Evolutionary conservation across 2,888 invertebrate species (phyloP).

Genomic region (Caenorhabditis afra): DNA sequence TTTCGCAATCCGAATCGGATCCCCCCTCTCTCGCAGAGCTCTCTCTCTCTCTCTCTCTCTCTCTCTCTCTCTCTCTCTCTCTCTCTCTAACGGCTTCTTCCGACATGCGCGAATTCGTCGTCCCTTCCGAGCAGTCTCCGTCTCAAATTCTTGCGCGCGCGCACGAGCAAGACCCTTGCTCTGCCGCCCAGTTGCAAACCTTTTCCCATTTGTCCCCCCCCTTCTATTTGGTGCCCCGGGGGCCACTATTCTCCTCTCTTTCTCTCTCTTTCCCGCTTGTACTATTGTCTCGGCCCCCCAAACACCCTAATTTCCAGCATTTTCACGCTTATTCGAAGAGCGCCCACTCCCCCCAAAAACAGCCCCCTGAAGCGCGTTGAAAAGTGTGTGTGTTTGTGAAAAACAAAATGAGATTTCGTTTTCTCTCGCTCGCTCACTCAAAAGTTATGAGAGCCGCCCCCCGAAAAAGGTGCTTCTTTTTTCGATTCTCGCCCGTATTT

Average conservation of each 20-base stretch:
- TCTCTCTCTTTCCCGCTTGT: slow-evolving; percentile 31
- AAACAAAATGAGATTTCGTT: slow-evolving; percentile 46
- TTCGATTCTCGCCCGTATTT: neutral
- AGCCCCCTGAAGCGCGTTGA: no score
- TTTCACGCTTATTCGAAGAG: no score
- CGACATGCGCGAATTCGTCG: neutral
- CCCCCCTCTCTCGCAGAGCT: slow-evolving; percentile 31
- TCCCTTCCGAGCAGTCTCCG: no score
- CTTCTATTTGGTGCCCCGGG: slow-evolving; percentile 26
- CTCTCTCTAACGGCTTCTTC: slow-evolving; percentile 21
- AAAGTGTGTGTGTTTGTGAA: no score
- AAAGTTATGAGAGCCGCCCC: slow-evolving; percentile 29
- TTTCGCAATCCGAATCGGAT: neutral
- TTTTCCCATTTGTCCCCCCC: slow-evolving; percentile 53
- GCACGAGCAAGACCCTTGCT: slow-evolving; percentile 5
- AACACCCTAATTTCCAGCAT: slow-evolving; percentile 1
- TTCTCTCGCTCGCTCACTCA: no score
- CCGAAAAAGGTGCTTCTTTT: slow-evolving; percentile 30
- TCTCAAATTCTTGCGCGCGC: neutral
- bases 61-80: slow-evolving; percentile 34
- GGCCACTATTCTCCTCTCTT: slow-evolving; percentile 24
- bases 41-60: slow-evolving; percentile 20
- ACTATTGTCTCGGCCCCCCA: slow-evolving; percentile 26
- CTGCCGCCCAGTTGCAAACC: slow-evolving; percentile 36
- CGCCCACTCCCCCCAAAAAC: no score